Conservation (phyloP, 2,797 vertebrate species). For the Simalia tracyae region DNA sequence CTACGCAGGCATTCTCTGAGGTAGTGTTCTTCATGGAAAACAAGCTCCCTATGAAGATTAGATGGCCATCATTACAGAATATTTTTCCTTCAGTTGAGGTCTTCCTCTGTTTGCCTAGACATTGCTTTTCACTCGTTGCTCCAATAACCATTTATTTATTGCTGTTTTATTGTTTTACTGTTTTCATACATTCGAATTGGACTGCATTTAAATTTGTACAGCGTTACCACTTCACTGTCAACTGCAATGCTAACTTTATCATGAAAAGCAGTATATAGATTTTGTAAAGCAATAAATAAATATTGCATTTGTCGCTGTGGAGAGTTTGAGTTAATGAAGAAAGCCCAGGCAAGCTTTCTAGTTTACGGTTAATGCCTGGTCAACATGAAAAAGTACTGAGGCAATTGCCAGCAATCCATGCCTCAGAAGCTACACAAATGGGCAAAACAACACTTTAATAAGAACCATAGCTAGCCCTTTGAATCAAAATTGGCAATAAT, state of each 20-base stretch:
- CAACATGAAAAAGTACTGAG: neutral
- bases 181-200: no score
- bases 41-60: no score
- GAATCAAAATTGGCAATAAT: neutral
- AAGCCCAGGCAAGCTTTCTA: neutral
- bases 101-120: no score
- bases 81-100: no score
- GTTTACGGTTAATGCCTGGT: neutral
- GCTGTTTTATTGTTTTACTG: no score
- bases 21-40: no score
- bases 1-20: no score
- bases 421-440: neutral
- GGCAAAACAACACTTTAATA: neutral
- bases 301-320: neutral
- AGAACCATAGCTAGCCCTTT: neutral
- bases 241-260: neutral
- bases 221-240: neutral
- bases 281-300: neutral
- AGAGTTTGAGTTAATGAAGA: neutral
- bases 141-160: no score
- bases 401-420: neutral
- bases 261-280: neutral
- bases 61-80: no score
- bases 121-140: no score
- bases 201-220: no score